Conservation (phyloP, 1,140 invertebrate species). For the Hyposmocoma kahamanoa region DNA sequence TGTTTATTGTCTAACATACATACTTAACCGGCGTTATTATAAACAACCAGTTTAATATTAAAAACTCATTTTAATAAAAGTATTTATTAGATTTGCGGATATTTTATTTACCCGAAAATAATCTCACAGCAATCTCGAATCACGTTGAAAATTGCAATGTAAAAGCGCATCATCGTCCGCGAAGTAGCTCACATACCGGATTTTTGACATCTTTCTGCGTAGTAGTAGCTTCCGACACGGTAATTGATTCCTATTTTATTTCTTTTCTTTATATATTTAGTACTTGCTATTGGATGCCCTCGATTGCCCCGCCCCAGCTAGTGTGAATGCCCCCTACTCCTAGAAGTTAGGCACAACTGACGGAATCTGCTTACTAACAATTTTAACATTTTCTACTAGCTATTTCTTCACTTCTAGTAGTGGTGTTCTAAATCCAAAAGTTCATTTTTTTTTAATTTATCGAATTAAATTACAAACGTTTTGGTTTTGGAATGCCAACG, state of each 20-base stretch:
- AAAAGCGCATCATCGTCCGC: too few species aligned
- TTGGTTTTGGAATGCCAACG: slow-evolving; percentile 51
- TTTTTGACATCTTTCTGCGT: slow-evolving; percentile 43
- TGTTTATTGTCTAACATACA: slow-evolving; percentile 50
- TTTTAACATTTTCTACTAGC: slow-evolving; percentile 40
- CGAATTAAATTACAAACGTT: slow-evolving; percentile 1
- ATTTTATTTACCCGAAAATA: slow-evolving; percentile 54
- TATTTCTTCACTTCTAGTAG: slow-evolving; percentile 40
- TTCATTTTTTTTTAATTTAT: neutral
- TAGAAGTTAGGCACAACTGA: slow-evolving; percentile 62
- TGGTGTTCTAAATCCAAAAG: slow-evolving; percentile 56
- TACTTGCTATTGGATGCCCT: slow-evolving; percentile 68
- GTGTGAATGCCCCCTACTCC: slow-evolving; percentile 64
- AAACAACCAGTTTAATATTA: slow-evolving; percentile 48
- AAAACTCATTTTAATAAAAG: slow-evolving; percentile 66
- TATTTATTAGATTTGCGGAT: slow-evolving; percentile 61
- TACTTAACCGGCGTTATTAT: slow-evolving; percentile 67
- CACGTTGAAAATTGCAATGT: too few species aligned
- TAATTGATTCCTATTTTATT: slow-evolving; percentile 39
- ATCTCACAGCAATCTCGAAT: too few species aligned
- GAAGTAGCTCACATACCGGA: slow-evolving; percentile 69
- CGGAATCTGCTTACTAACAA: slow-evolving; percentile 52
- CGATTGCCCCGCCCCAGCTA: slow-evolving; percentile 59
- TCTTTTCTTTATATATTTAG: slow-evolving; percentile 49
- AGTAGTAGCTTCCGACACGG: slow-evolving; percentile 60